Percentiles rank a stretch among this genome's conserved stretches.
Evolutionary conservation across 1,140 invertebrate species (phyloP).

Genomic region (Bombus impatiens): DNA sequence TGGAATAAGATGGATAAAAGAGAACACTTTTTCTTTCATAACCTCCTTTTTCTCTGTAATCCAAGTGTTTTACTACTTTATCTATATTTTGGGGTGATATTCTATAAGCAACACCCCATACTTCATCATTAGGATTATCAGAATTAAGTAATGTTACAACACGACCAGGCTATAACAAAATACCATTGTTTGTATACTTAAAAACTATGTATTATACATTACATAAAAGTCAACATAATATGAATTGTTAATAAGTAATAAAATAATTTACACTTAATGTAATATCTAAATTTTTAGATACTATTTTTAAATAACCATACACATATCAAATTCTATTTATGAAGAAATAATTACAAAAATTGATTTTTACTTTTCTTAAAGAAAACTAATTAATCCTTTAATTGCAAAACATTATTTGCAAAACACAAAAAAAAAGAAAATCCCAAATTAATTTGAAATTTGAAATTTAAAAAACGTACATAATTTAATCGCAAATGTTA

Average conservation of each 20-base stretch:
- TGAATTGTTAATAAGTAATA: neutral
- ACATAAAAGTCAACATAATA: neutral
- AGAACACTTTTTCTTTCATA: slow-evolving; percentile 87
- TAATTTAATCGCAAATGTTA: neutral
- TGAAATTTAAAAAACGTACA: neutral
- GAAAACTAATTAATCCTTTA: neutral
- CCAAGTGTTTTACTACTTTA: slow-evolving; percentile 90
- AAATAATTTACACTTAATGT: neutral
- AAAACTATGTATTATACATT: neutral
- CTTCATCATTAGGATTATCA: slow-evolving; percentile 84
- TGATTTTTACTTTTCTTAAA: neutral
- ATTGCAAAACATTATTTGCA: neutral
- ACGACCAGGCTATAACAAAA: slow-evolving; percentile 89
- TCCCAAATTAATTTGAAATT: no score
- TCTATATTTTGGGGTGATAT: slow-evolving; percentile 88
- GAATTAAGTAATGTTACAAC: slow-evolving; percentile 93
- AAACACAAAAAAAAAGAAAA: neutral
- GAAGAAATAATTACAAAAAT: neutral
- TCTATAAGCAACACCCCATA: slow-evolving; percentile 96
- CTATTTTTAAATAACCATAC: neutral
- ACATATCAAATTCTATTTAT: neutral
- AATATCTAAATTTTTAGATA: neutral
- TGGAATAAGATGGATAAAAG: slow-evolving; percentile 86
- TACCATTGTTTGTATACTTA: neutral
- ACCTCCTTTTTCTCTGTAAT: slow-evolving; percentile 95